These are phyloP conservation scores for Pangasianodon hypophthalmus DNA, from an alignment of 2,113 vertebrate species.

Conservation along the genomic window DNA sequence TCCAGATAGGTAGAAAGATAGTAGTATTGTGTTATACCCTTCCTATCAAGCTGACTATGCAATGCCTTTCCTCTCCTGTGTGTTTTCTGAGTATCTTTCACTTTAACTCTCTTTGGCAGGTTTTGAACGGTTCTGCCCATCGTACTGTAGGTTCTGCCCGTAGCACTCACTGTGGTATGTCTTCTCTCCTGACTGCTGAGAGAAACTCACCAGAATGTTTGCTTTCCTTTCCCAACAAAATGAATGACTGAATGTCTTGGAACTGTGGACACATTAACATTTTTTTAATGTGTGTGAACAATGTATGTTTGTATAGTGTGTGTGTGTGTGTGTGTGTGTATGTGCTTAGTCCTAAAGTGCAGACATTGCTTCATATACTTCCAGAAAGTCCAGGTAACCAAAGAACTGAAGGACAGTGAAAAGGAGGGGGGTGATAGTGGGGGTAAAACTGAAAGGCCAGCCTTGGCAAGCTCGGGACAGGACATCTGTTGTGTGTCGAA, in stretches of 20 bases:
- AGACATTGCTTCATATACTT: not conserved
- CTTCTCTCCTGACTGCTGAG: not conserved
- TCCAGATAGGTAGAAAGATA: not conserved
- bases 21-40: not conserved
- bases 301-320: not conserved
- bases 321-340: conserved; percentile 8
- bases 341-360: not conserved
- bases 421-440: not conserved
- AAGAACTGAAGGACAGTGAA: not conserved
- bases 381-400: not conserved
- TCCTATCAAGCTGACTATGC: not conserved
- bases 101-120: not conserved
- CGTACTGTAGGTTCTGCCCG: not conserved
- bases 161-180: not conserved
- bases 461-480: conserved; percentile 59
- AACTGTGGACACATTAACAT: not conserved
- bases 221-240: not conserved
- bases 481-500: conserved; percentile 70
- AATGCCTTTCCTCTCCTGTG: too few relatives aligned
- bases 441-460: conserved; percentile 35
- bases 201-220: not conserved
- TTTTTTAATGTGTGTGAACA: conserved; percentile 4
- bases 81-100: not conserved
- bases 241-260: not conserved
- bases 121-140: not conserved